A percentile compares a stretch with the other conserved stretches of the same genome.
Evolutionary conservation across 2,113 vertebrate genomes (phyloP).

Genomic region (Chaetorhynchus papuensis): DNA sequence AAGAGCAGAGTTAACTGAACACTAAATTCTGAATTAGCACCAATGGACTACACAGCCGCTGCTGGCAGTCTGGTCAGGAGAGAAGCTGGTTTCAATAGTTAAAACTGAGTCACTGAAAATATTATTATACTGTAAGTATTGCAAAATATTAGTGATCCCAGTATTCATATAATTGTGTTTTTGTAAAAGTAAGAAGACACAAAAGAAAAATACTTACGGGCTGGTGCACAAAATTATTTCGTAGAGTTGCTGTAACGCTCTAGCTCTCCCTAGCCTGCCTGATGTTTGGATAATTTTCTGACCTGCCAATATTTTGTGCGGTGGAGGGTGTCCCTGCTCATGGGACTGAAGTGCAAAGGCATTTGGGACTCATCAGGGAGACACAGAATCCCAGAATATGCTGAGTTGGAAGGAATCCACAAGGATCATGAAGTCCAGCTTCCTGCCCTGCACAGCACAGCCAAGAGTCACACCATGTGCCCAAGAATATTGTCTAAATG

Average conservation of each 20-base stretch:
- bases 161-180: not conserved
- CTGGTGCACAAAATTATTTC: not conserved
- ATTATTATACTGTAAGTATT: not conserved
- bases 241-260: fast-evolving
- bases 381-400: not conserved
- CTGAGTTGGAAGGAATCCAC: not conserved
- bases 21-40: not conserved
- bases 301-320: fast-evolving
- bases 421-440: not conserved
- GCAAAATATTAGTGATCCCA: not conserved
- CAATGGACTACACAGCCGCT: not conserved
- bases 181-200: not conserved
- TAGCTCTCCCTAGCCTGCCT: not conserved
- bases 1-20: not conserved
- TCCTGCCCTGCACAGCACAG: no score
- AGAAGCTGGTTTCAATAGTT: not conserved
- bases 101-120: not conserved
- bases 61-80: not conserved
- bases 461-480: no score
- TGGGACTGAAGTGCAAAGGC: not conserved
- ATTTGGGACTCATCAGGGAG: fast-evolving
- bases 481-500: not conserved
- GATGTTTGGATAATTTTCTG: not conserved
- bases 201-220: not conserved
- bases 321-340: fast-evolving